These are phyloP conservation scores for Drosophila busckii DNA, from an alignment of 1,140 invertebrate species.

Conservation along the genomic window DNA sequence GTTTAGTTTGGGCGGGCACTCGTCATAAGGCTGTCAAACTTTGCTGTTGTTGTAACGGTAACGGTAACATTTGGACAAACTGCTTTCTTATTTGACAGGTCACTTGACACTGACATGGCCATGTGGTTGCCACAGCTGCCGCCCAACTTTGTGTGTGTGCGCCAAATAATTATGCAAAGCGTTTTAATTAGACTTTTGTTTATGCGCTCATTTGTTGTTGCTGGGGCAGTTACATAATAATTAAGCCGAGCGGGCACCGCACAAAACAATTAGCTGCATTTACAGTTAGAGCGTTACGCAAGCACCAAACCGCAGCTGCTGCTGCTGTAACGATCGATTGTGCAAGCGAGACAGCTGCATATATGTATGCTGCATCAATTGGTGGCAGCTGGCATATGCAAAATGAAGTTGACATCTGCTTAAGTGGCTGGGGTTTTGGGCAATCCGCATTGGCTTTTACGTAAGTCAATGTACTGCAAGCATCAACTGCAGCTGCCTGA, in stretches of 20 bases:
- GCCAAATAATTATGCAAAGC: conserved; percentile 69
- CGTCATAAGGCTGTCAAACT: conserved; percentile 74
- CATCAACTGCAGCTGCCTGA: conserved; percentile 7
- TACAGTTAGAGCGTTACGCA: conserved; percentile 29
- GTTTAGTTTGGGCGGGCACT: conserved; percentile 11
- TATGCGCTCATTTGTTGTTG: not conserved
- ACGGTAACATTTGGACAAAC: conserved; percentile 72
- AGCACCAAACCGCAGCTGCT: conserved; percentile 48
- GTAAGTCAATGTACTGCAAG: conserved; percentile 26
- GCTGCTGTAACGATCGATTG: conserved; percentile 39
- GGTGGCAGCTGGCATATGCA: conserved; percentile 59
- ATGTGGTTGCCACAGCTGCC: conserved; percentile 47
- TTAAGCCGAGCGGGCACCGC: conserved; percentile 57
- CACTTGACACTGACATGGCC: conserved; percentile 65
- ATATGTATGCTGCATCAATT: conserved; percentile 1
- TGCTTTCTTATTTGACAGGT: conserved; percentile 74
- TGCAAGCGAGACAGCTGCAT: conserved; percentile 4
- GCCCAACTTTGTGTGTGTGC: conserved; percentile 29
- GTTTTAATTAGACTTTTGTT: conserved; percentile 54
- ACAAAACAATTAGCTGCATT: conserved; percentile 61
- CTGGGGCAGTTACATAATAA: conserved; percentile 42
- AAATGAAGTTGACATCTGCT: conserved; percentile 76
- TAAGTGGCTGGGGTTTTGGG: conserved; percentile 71
- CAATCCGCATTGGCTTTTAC: conserved; percentile 55
- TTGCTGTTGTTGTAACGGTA: conserved; percentile 49